phyloP scores from a whole-genome alignment of 2,888 invertebrate genomes.

The Acanthosepion lycidas region DNA sequence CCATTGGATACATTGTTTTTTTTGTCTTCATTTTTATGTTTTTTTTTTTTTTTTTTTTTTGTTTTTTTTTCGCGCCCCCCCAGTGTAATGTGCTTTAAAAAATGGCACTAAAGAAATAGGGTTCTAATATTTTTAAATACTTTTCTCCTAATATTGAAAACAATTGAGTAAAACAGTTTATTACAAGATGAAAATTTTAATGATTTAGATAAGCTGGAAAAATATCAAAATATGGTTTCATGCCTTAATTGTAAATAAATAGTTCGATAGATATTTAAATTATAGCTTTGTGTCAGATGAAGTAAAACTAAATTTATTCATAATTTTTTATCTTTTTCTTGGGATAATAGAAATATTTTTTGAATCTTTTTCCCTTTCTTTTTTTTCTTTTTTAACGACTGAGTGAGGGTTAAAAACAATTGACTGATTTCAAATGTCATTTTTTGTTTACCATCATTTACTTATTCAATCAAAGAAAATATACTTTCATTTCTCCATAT shows the following conservation, averaged over 20 bases:
- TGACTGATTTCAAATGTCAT: neutral
- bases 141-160: too few species aligned
- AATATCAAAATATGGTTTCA: too few species aligned
- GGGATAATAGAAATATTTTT: neutral
- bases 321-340: neutral
- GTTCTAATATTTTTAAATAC: too few species aligned
- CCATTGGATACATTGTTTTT: neutral
- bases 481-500: neutral
- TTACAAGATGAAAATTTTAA: too few species aligned
- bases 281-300: too few species aligned
- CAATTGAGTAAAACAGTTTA: too few species aligned
- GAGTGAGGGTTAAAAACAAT: constrained; percentile 11
- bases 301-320: too few species aligned
- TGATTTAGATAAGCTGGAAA: too few species aligned
- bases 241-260: too few species aligned
- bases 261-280: too few species aligned
- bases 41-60: neutral
- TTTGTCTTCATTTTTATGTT: neutral
- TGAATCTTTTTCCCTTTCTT: neutral
- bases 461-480: neutral
- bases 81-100: neutral
- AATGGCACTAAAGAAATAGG: neutral
- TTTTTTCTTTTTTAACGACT: neutral
- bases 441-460: neutral
- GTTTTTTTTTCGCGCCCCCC: too few species aligned